A percentile compares a stretch with the other conserved stretches of the same genome.
Evolutionary conservation across 2,888 invertebrate species (phyloP).

Genomic region (Parnassius glacialis): DNA sequence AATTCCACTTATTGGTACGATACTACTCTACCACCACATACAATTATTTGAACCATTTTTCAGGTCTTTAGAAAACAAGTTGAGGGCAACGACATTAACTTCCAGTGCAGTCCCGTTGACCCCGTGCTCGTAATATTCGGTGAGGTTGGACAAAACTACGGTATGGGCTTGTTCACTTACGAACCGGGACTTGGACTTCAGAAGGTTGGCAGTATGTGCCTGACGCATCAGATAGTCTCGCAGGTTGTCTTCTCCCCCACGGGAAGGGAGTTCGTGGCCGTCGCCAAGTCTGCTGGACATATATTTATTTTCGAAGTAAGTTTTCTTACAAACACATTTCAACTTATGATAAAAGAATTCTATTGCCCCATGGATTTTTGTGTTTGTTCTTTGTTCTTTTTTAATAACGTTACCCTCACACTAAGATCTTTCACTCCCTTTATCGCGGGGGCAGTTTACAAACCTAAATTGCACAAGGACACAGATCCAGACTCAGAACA

Average conservation of each 20-base stretch:
- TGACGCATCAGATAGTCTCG: slow-evolving; percentile 70
- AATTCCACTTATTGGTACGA: too few relatives aligned
- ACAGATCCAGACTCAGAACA: too few relatives aligned
- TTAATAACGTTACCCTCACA: too few relatives aligned
- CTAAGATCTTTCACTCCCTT: too few relatives aligned
- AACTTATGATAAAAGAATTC: too few relatives aligned
- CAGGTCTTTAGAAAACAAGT: slow-evolving; percentile 54
- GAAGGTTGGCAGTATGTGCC: slow-evolving; percentile 44
- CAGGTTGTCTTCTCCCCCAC: slow-evolving; percentile 56
- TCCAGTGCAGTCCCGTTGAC: slow-evolving; percentile 62
- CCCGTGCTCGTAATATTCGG: slow-evolving; percentile 58
- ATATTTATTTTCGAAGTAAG: slow-evolving; percentile 63
- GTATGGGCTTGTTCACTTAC: slow-evolving; percentile 48
- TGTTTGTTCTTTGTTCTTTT: too few relatives aligned
- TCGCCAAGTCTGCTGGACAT: slow-evolving; percentile 71
- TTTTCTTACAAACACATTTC: not conserved
- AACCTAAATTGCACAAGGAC: too few relatives aligned
- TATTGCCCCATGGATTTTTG: too few relatives aligned
- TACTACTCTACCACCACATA: too few relatives aligned
- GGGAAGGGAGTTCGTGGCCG: slow-evolving; percentile 58
- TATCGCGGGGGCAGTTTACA: too few relatives aligned
- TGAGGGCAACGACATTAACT: slow-evolving; percentile 52
- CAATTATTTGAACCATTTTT: not conserved
- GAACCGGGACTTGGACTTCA: slow-evolving; percentile 28
- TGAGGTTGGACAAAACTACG: slow-evolving; percentile 54